Base-by-base conservation (phyloP, 1,140 invertebrate species). In the Probaryconus sp. region DNA sequence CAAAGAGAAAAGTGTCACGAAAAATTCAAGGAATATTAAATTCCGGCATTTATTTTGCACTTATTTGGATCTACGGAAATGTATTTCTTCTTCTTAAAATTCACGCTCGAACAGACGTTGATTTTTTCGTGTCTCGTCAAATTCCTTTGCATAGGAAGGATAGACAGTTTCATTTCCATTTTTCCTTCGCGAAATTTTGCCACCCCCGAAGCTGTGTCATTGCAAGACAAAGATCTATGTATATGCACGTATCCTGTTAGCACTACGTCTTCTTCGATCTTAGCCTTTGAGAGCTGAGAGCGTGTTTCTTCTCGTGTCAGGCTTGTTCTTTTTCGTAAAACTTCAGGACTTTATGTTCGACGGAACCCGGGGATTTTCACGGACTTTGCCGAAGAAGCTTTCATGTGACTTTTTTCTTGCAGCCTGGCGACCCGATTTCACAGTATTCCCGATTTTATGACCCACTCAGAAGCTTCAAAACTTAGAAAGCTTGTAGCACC, bases 281-380 rank as follows among this genome's bases (percentile, higher is more conserved):
- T 13, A 47, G 11, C 20, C 11, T 10, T 20, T 5, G 10, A 30
- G 5, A 26, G 33, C 6, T 35, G 21, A 18, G 5, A 35, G 28
- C 16, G 5, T 50, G 24, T 50, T 64, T 71, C 50, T 47, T 61
- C 10, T n/a, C 30, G 11, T 18, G 13, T 40, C 21, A 28, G 16
- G 4, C 20, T 58, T 40, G 51, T 50, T 42, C 35, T 60, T 53
- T 47, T 60, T 38, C 20, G 43, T 11, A 37, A 61, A 73, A 73
- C 24, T 73, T 73, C 55, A 26, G 35, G 48, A 73, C 70, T 73
- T 73, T 73, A 73, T 67, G 70, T 60, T 67, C 48, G 20, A 61
- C 13, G 38, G 48, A 60, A 73, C 55, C 31, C 26, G 7, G 28
- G 47, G 70, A 61, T 73, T 73, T 67, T 48, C 50, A 38, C 42